A percentile compares a stretch with the other conserved stretches of the same genome.
Conservation (phyloP, 2,888 invertebrate species). For the Sycophila texana region DNA sequence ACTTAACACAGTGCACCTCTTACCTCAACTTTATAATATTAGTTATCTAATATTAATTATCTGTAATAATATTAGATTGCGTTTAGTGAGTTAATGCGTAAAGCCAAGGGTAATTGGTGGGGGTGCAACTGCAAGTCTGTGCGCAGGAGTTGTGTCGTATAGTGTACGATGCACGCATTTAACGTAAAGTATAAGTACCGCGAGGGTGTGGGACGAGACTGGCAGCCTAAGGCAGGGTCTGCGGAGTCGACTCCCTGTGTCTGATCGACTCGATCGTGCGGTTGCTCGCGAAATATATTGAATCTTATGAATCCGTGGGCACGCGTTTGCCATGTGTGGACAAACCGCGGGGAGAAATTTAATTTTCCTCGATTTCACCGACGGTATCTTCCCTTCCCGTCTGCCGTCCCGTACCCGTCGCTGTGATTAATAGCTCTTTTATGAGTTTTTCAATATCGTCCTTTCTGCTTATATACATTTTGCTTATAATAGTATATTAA, state of each 20-base stretch:
- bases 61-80: too few species aligned
- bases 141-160: too few species aligned
- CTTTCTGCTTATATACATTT: too few species aligned
- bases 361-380: slow-evolving; percentile 69
- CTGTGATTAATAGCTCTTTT: slow-evolving; percentile 31
- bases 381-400: slow-evolving; percentile 15
- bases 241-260: not conserved
- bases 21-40: too few species aligned
- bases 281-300: slow-evolving; percentile 69
- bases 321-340: slow-evolving; percentile 39
- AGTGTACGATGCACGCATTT: slow-evolving; percentile 67
- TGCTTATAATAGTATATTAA: too few species aligned
- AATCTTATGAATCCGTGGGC: slow-evolving; percentile 73
- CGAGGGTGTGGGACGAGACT: too few species aligned
- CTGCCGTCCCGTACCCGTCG: slow-evolving; percentile 12
- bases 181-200: slow-evolving; percentile 70
- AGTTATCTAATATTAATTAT: too few species aligned
- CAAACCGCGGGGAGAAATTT: slow-evolving; percentile 67
- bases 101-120: too few species aligned
- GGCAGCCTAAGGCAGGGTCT: too few species aligned
- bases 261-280: slow-evolving; percentile 51
- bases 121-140: slow-evolving; percentile 13
- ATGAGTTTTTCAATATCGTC: not conserved
- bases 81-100: too few species aligned
- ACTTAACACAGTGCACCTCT: too few species aligned